These are phyloP conservation scores for Sibirionetta formosa DNA, from an alignment of 2,797 vertebrate genomes.

Conservation along the genomic window DNA sequence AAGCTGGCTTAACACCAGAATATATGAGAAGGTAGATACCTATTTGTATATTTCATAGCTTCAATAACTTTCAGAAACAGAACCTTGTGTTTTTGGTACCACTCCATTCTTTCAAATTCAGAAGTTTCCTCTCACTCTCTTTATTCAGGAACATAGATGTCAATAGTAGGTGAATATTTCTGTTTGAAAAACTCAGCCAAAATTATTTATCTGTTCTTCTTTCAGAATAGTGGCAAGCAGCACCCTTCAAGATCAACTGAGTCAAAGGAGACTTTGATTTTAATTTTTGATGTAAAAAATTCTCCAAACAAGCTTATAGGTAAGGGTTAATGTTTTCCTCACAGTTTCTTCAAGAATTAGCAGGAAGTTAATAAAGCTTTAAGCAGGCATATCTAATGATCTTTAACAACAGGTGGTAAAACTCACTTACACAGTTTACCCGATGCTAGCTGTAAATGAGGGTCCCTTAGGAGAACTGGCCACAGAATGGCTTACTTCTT, in stretches of 20 bases:
- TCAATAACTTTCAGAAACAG: neutral
- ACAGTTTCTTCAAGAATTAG: conserved; percentile 14
- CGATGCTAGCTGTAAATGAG: conserved; percentile 67
- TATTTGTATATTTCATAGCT: neutral
- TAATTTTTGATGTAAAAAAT: conserved; percentile 52
- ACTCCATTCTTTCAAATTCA: neutral
- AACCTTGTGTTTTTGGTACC: neutral
- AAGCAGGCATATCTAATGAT: conserved; percentile 49
- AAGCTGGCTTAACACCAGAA: neutral
- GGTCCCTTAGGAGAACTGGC: conserved; percentile 54
- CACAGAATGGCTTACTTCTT: conserved; percentile 63
- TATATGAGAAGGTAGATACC: neutral
- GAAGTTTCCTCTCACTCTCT: neutral
- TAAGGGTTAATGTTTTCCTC: neutral
- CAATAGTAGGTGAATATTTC: neutral
- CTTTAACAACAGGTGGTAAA: conserved; percentile 57
- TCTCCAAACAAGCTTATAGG: conserved; percentile 1
- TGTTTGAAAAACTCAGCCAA: neutral
- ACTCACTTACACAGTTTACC: conserved; percentile 46
- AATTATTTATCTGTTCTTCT: neutral
- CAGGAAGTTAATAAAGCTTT: conserved; percentile 57
- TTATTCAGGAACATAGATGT: neutral
- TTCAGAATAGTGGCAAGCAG: neutral
- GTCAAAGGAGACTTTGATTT: conserved; percentile 38
- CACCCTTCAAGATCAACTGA: conserved; percentile 19